Base-by-base conservation (phyloP, 2,888 invertebrate species). In the Cynaeus angustus region DNA sequence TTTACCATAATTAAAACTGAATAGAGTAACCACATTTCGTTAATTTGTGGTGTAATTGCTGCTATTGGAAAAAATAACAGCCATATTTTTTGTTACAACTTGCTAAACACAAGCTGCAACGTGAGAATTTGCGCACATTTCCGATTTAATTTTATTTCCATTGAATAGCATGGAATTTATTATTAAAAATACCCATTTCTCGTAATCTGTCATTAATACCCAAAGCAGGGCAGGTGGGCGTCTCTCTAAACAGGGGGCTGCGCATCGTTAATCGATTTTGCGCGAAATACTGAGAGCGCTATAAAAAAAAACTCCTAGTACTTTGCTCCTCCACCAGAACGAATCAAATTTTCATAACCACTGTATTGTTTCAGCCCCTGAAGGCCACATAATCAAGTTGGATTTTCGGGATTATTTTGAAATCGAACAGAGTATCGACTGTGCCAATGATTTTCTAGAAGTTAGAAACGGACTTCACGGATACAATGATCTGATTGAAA, bases 391-490 rank as follows among this genome's bases (percentile, higher is more conserved):
- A 72, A 88, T 95, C 75, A 89, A 90, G 72, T 86, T 95, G 79
- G 94, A 94, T 84, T 95, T 95, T 86, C 89, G 93, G 70, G 94
- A 95, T 82, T 88, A 88, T 77, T 95, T 95, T 85, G 86, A 90
- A 74, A 87, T 95, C 74, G 95, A 95, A 82, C 85, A 86, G 8
- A 87, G 87, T 43, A 87, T 89, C 37, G 87, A 88, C 65, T 96
- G 95, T 84, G 89, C 89, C 83, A 93, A 92, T 85, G 96, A 96
- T 86, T 94, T 88, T 84, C 86, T 95, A 75, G 94, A 95, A 85
- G 90, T 95, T 62, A 89, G 94, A 64, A 94, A 96, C 82, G 95
- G 96, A 0, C 90, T 91, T 50, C 91, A 93, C 80, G 94, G 94
- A 5, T 94, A 90, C 85, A 91, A 91, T 72, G 88, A 88, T 70